These are phyloP conservation scores for Drosophila fuyamai DNA, from an alignment of 1,140 invertebrate species.

Conservation along the genomic window DNA sequence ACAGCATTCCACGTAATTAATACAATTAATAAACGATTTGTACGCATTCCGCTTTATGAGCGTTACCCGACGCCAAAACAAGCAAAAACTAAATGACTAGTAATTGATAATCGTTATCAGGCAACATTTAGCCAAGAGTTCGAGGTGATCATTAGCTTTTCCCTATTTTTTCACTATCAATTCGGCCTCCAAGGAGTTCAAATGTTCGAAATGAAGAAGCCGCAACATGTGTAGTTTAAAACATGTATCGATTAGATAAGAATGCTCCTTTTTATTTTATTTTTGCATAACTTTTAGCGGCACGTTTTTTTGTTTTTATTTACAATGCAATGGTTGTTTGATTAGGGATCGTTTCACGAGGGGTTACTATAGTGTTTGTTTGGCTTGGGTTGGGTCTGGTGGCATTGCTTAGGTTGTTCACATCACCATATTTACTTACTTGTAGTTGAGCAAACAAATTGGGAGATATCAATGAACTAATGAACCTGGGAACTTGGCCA, in stretches of 20 bases:
- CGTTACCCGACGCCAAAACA: conserved; percentile 18
- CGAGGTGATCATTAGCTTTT: conserved; percentile 35
- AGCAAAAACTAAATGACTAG: conserved; percentile 17
- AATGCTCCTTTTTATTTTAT: not conserved
- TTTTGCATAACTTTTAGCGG: not conserved
- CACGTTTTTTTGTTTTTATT: conserved; percentile 19
- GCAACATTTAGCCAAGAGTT: conserved; percentile 12
- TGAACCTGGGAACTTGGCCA: conserved; percentile 10
- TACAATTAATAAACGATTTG: conserved; percentile 72
- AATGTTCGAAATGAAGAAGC: conserved; percentile 19
- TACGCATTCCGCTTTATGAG: conserved; percentile 58
- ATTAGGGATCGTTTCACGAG: conserved; percentile 1
- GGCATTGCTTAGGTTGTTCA: conserved; percentile 36
- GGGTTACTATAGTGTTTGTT: conserved; percentile 21
- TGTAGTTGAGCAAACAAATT: conserved; percentile 25
- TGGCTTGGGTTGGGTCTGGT: conserved; percentile 22
- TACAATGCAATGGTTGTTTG: conserved; percentile 17
- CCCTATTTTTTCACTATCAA: conserved; percentile 7
- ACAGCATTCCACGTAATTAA: conserved; percentile 58
- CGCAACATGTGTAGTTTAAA: conserved; percentile 32
- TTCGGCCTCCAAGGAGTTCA: conserved; percentile 25
- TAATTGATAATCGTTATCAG: conserved; percentile 48
- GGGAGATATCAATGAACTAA: conserved; percentile 35
- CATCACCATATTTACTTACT: conserved; percentile 23
- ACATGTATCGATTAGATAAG: conserved; percentile 30